Evolutionary conservation across 2,888 invertebrate species (phyloP).

Genomic region (Lepidonotus clava): DNA sequence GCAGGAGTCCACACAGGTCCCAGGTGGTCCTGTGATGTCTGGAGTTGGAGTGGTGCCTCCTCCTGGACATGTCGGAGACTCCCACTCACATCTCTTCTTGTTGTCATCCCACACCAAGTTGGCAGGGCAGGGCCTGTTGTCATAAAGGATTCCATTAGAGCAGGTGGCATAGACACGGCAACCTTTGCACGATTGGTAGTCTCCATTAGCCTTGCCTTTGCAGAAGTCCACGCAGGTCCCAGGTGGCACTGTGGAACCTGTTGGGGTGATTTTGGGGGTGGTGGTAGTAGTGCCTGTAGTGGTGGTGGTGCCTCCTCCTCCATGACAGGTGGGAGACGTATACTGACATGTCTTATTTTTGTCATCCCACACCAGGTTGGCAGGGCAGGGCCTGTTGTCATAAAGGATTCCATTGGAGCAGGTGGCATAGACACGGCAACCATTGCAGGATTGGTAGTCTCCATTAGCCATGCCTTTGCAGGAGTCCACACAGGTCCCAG

Average conservation of each 20-base stretch:
- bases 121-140: neutral
- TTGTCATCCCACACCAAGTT: neutral
- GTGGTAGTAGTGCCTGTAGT: too few species aligned
- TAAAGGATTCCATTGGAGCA: constrained; percentile 67
- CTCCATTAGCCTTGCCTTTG: neutral
- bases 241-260: too few species aligned
- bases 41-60: neutral
- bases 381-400: constrained; percentile 66
- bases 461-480: constrained; percentile 63
- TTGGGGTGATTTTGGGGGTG: too few species aligned
- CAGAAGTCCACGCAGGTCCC: neutral
- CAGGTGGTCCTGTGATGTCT: too few species aligned
- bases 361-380: constrained; percentile 67
- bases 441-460: constrained; percentile 67
- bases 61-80: neutral
- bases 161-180: neutral
- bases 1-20: neutral
- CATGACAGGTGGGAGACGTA: too few species aligned
- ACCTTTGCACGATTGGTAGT: neutral
- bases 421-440: constrained; percentile 67
- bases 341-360: too few species aligned
- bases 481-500: too few species aligned
- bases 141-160: neutral
- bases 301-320: too few species aligned
- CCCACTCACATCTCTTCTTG: neutral